Percentiles rank a stretch among this genome's conserved stretches.
Evolutionary conservation across 2,888 invertebrate species (phyloP).

Genomic region (Scaptomyza tumidula): DNA sequence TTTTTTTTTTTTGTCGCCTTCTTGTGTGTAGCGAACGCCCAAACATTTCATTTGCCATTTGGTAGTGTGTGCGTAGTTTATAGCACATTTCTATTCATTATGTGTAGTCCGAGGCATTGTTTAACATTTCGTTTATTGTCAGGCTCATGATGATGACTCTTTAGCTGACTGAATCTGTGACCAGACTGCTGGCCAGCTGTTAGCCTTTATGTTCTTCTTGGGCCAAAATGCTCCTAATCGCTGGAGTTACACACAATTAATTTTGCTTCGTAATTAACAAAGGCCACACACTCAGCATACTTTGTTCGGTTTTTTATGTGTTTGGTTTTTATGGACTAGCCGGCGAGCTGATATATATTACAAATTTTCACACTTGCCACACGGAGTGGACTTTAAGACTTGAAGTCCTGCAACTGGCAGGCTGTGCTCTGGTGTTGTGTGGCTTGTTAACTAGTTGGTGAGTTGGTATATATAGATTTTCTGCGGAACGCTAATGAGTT

Average conservation of each 20-base stretch:
- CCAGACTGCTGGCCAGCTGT: slow-evolving; percentile 24
- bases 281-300: slow-evolving; percentile 33
- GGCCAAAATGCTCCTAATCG: slow-evolving; percentile 69
- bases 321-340: slow-evolving; percentile 65
- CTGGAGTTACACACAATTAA: slow-evolving; percentile 75
- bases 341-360: slow-evolving; percentile 67
- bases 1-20: slow-evolving; percentile 19
- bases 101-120: slow-evolving; percentile 65
- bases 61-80: slow-evolving; percentile 54
- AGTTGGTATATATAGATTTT: neutral
- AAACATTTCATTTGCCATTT: slow-evolving; percentile 33
- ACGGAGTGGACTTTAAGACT: neutral
- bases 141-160: slow-evolving; percentile 58
- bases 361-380: slow-evolving; percentile 64
- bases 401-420: slow-evolving; percentile 16
- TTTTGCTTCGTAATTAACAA: slow-evolving; percentile 76
- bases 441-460: slow-evolving; percentile 61
- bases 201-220: slow-evolving; percentile 16
- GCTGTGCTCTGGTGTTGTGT: neutral
- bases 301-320: slow-evolving; percentile 57
- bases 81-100: slow-evolving; percentile 78
- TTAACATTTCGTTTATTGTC: slow-evolving; percentile 72
- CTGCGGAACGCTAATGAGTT: slow-evolving; percentile 54
- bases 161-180: neutral
- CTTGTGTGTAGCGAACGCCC: slow-evolving; percentile 15